Evolutionary conservation across 2,888 invertebrate species (phyloP).

Genomic region (Priocnemis perturbator): DNA sequence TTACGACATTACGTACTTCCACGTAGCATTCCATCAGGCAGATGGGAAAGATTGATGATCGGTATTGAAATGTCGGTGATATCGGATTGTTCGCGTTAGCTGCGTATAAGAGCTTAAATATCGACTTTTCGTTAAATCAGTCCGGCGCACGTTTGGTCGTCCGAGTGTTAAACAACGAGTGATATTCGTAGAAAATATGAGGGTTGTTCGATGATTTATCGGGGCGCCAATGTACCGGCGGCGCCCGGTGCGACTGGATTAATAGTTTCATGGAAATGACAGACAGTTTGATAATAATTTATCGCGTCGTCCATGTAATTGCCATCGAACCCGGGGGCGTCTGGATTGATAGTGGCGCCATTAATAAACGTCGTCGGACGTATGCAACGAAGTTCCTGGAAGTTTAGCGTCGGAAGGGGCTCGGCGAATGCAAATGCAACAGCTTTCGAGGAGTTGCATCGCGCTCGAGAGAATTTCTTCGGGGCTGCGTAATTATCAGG

Average conservation of each 20-base stretch:
- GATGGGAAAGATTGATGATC: too few species aligned
- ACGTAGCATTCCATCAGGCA: too few species aligned
- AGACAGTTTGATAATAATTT: slow-evolving; percentile 57
- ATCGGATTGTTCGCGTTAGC: background rate
- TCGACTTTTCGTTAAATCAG: background rate
- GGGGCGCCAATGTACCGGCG: slow-evolving; percentile 36
- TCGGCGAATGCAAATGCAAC: background rate
- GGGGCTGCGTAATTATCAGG: too few species aligned
- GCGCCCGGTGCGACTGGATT: slow-evolving; percentile 36
- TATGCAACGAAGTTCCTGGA: slow-evolving; percentile 27
- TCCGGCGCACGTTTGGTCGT: slow-evolving; percentile 4
- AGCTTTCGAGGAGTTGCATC: too few species aligned
- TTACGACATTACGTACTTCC: too few species aligned
- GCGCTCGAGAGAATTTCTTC: too few species aligned
- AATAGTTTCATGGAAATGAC: slow-evolving; percentile 54
- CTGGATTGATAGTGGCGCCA: slow-evolving; percentile 48
- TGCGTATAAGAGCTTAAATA: background rate
- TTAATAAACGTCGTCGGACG: slow-evolving; percentile 40
- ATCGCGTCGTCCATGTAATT: slow-evolving; percentile 49
- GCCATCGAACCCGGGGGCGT: slow-evolving; percentile 42
- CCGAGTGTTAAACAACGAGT: slow-evolving; percentile 11
- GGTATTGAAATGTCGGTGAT: too few species aligned
- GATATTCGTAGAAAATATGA: slow-evolving; percentile 33
- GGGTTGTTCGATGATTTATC: slow-evolving; percentile 44
- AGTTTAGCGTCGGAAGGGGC: slow-evolving; percentile 32